Base-by-base conservation (phyloP, 2,797 vertebrate genomes). In the Halcyon chelicuti region DNA sequence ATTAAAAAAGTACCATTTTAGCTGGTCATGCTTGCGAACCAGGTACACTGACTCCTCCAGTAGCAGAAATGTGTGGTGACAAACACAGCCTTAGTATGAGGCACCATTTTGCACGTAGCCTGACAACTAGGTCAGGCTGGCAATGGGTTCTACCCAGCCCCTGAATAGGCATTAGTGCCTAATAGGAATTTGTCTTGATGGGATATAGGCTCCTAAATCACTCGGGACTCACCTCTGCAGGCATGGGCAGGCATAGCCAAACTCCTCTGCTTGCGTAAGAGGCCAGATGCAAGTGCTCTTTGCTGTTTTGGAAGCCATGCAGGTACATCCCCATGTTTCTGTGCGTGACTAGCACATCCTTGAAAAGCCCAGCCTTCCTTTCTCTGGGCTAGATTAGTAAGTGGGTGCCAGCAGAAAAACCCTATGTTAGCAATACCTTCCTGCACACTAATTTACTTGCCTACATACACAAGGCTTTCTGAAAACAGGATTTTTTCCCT, bases 121-220 rank as follows among this genome's bases (percentile, higher is more conserved):
- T 61, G n/a, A 90, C 73, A 94, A 73, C 40, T 67, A 93, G 79
- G 92, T 92, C 68, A 90, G 65, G 51, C 74, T 84, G 75, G 29
- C 61, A 74, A 87, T 14, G 0, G 0, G 35, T 81, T 66, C 73
- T n/a, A 28, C 3, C 5, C 25, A 47, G 63, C n/a, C 55, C n/a
- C 33, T 44, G 71, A 61, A 54, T 10, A 31, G 47, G 26, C 63
- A 42, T 54, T 63, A 63, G n/a, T 5, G 44, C 18, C n/a, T n/a
- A n/a, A n/a, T 74, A 14, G 49, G 44, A 79, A 76, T 76, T 57
- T 33, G 7, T 52, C 67, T 90, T 88, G 62, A 33, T 29, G 55
- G 63, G 23, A 11, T 82, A 46, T 7, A 12, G 44, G 42, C 15
- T 87, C 37, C 77, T 71, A 77, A 94, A 68, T 19, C 5, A 62